Evolutionary conservation across 2,888 invertebrate species (phyloP), one percentile per base, ranked within the genome.

Genomic region (Hydriomena furcata): DNA sequence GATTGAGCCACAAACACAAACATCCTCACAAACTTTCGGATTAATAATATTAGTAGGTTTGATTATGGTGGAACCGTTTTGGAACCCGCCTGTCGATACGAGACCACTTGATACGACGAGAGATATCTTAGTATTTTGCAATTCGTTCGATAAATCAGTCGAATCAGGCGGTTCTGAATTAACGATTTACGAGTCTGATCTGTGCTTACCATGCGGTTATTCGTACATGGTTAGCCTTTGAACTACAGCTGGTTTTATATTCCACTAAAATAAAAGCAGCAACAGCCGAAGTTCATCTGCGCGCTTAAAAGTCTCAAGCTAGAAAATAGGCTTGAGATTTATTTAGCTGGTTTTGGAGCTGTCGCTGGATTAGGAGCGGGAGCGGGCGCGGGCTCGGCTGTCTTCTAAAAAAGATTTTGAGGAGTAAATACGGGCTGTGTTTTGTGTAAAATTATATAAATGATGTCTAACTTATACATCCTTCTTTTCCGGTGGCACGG

Each of bases 401-500:
- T 12, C 5, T 8, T 20, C 27, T 38, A 41, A 31, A 41, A 41
- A 24, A 31, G 12, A 40, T 21, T 21, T 21, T 11, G 21, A 40
- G 17, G 37, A 12, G 36, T 36, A 12, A 36, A 36, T 23, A 31
- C 23, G 5, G n/a, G 13, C 24, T 8, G 0, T n/a, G 17, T 10
- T 17, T 8, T 7, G 13, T 27, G 7, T 1, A 3, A 17, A 25
- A 8, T 13, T 7, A 13, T 27, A 13, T 36, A 36, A 25, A 36
- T 21, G 10, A 43, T 20, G 7, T 35, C 27, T 43, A 35, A 43
- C 35, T 35, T 43, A 35, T 27, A 34, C 27, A 34, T 34, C 32
- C 44, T 30, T 37, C 42, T 49, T 49, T 37, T 49, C 49, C 25
- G 49, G 42, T 5, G 42, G 48, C 1, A 25, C 23, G 30, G 7